Evolutionary conservation across 2,888 invertebrate genomes (phyloP).

Genomic region (Conchocele bisecta): DNA sequence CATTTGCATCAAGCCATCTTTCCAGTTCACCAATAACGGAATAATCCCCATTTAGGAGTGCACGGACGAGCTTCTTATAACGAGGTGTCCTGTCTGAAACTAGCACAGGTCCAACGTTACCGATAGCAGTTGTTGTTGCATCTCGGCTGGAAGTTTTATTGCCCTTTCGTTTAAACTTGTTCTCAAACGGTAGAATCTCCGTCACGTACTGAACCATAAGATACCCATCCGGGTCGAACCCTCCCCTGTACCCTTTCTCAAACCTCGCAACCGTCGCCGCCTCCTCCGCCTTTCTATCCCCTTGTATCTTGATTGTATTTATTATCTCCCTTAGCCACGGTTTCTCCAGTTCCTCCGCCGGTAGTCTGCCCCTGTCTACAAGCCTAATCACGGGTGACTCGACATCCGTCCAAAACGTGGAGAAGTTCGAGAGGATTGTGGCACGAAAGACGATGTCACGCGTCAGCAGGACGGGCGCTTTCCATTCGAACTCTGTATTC

Average conservation of each 20-base stretch:
- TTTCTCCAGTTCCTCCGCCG: conserved; percentile 35
- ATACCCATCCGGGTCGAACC: conserved; percentile 41
- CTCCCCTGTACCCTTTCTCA: conserved; percentile 36
- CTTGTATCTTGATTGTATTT: conserved; percentile 23
- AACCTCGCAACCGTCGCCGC: conserved; percentile 33
- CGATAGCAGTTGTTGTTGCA: no score
- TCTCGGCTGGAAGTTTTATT: no score
- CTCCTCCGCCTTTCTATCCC: conserved; percentile 19
- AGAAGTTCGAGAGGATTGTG: conserved; percentile 43
- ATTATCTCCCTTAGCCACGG: conserved; percentile 54
- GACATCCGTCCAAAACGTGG: conserved; percentile 48
- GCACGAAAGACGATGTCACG: conserved; percentile 39
- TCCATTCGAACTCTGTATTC: conserved; percentile 31
- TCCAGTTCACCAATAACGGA: no score
- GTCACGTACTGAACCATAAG: conserved; percentile 47
- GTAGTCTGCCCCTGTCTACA: conserved; percentile 6
- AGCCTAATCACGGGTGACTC: conserved; percentile 32
- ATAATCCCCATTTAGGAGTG: no score
- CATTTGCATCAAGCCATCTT: no score
- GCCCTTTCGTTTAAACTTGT: no score
- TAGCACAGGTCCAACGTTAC: no score
- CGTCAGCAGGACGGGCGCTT: conserved; percentile 36
- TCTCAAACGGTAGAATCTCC: conserved; percentile 48
- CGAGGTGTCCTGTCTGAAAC: no score
- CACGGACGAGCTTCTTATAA: no score